Conservation (phyloP, 2,888 invertebrate genomes). For the Drosophila peninsularis region DNA sequence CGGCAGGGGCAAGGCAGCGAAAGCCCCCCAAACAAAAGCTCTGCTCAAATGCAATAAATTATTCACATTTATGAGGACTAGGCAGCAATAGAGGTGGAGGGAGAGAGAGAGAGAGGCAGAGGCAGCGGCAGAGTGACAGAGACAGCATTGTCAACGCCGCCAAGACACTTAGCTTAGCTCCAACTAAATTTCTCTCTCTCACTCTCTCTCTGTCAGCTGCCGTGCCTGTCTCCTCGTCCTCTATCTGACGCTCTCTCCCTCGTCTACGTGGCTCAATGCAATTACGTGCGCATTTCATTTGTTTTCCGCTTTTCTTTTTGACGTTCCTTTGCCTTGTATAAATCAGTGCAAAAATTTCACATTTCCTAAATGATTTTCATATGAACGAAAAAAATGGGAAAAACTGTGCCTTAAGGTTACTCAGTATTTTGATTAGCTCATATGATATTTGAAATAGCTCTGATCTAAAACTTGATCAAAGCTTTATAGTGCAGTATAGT, state of each 20-base stretch:
- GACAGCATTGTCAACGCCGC: slow-evolving; percentile 51
- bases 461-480: not conserved
- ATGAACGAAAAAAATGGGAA: slow-evolving; percentile 18
- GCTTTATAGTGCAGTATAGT: not conserved
- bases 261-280: slow-evolving; percentile 73
- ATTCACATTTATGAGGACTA: slow-evolving; percentile 71
- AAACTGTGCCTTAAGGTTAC: not conserved
- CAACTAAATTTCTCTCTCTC: not conserved
- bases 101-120: not conserved
- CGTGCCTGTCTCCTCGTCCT: not conserved
- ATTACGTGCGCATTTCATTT: slow-evolving; percentile 74
- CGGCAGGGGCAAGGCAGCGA: slow-evolving; percentile 6
- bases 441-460: not conserved
- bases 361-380: slow-evolving; percentile 65
- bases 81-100: slow-evolving; percentile 4
- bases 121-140: slow-evolving; percentile 8
- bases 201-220: not conserved
- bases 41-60: slow-evolving; percentile 75
- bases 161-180: slow-evolving; percentile 21
- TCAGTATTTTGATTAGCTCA: not conserved
- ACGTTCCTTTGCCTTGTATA: slow-evolving; percentile 33
- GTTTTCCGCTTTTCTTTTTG: slow-evolving; percentile 39
- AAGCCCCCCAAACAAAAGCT: slow-evolving; percentile 47
- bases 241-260: slow-evolving; percentile 3
- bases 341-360: slow-evolving; percentile 57